These are phyloP conservation scores for Sialia sialis DNA, from an alignment of 2,113 vertebrate species.

Conservation along the genomic window DNA sequence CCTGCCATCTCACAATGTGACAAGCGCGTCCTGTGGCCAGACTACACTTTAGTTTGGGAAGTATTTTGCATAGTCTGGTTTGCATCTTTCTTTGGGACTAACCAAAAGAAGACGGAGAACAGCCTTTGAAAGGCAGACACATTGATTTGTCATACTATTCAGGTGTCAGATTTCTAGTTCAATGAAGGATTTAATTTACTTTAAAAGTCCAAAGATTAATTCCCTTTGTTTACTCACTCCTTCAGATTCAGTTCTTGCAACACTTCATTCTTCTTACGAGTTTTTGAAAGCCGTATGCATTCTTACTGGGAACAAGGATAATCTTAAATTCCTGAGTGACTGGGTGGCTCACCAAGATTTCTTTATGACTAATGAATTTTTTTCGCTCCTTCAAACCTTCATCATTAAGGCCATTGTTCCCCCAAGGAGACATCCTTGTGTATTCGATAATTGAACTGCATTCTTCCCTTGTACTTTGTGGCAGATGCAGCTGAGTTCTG, in stretches of 20 bases:
- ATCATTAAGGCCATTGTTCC: neutral
- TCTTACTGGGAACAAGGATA: neutral
- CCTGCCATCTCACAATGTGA: neutral
- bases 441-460: neutral
- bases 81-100: neutral
- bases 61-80: neutral
- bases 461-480: neutral
- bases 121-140: neutral
- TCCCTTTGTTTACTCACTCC: neutral
- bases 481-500: neutral
- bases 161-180: neutral
- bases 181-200: neutral
- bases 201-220: neutral
- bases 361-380: constrained; percentile 35
- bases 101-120: neutral
- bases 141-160: neutral
- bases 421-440: neutral
- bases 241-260: neutral
- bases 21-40: neutral
- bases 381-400: neutral
- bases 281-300: neutral
- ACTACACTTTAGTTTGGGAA: neutral
- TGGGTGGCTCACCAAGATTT: neutral
- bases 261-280: neutral
- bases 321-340: constrained; percentile 15